A percentile compares a stretch with the other conserved stretches of the same genome.
Conservation (phyloP, 2,113 vertebrate genomes). For the Gambusia holbrooki region DNA sequence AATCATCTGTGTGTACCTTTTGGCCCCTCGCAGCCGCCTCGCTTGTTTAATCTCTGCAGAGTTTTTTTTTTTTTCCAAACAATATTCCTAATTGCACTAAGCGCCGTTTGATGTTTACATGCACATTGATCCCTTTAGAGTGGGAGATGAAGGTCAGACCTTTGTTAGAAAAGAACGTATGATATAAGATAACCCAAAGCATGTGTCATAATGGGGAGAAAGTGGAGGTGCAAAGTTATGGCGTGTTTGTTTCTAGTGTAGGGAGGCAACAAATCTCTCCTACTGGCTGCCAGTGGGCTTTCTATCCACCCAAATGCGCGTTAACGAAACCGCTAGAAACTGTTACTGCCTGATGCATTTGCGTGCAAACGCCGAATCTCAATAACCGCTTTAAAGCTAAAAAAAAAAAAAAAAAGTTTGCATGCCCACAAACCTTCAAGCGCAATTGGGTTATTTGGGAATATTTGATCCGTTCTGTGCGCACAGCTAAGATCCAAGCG, state of each 20-base stretch:
- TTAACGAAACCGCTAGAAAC: background rate
- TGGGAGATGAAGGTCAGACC: constrained; percentile 52
- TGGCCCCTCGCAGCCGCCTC: constrained; percentile 12
- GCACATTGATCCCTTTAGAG: constrained; percentile 42
- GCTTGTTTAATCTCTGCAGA: constrained; percentile 42
- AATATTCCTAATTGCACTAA: constrained; percentile 51
- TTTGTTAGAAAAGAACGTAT: constrained; percentile 18
- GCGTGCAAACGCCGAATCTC: background rate
- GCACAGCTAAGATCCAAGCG: constrained; percentile 11
- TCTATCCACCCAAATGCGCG: background rate
- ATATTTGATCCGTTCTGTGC: constrained; percentile 1
- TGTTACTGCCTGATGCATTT: background rate
- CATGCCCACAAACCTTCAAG: background rate
- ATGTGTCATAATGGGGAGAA: constrained; percentile 41
- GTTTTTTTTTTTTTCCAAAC: constrained; percentile 20
- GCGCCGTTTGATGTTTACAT: constrained; percentile 41
- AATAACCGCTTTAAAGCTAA: background rate
- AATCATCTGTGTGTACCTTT: constrained; percentile 23
- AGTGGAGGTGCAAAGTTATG: constrained; percentile 44
- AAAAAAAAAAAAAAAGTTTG: background rate
- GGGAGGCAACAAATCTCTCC: constrained; percentile 70
- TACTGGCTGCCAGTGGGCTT: constrained; percentile 41
- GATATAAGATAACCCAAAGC: constrained; percentile 51
- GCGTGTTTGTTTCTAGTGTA: constrained; percentile 62
- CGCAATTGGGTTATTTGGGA: constrained; percentile 7